Evolutionary conservation across 2,888 invertebrate species (phyloP).

Genomic region (Lithophane ornitopus): DNA sequence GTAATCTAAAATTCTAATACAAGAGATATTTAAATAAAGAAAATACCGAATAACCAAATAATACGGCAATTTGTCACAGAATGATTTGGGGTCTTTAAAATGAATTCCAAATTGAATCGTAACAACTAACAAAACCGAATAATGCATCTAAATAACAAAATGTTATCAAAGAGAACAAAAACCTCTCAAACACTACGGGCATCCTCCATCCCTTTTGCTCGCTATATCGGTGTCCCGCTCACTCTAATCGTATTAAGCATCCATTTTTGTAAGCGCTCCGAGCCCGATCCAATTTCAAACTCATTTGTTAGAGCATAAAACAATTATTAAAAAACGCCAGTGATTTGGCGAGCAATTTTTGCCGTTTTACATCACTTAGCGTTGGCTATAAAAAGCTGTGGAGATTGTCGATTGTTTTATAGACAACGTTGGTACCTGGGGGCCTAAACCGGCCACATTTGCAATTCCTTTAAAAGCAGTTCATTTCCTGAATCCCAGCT

Average conservation of each 20-base stretch:
- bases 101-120: slow-evolving; percentile 74
- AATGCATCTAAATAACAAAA: slow-evolving; percentile 76
- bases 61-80: slow-evolving; percentile 57
- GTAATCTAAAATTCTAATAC: slow-evolving; percentile 56
- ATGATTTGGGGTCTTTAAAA: slow-evolving; percentile 67
- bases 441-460: no score
- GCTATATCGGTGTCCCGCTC: slow-evolving; percentile 80
- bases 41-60: slow-evolving; percentile 60
- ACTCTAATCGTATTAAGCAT: slow-evolving; percentile 92
- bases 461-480: no score
- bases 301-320: slow-evolving; percentile 92
- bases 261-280: slow-evolving; percentile 92
- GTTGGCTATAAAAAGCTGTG: slow-evolving; percentile 60
- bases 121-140: slow-evolving; percentile 72
- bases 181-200: slow-evolving; percentile 61
- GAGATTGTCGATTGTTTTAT: slow-evolving; percentile 39
- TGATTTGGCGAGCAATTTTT: slow-evolving; percentile 88
- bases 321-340: slow-evolving; percentile 90
- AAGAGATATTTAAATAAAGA: slow-evolving; percentile 57
- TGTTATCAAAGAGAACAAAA: slow-evolving; percentile 75
- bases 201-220: slow-evolving; percentile 67
- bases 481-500: no score
- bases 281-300: slow-evolving; percentile 92
- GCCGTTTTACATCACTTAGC: slow-evolving; percentile 85
- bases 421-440: background rate